Conservation (phyloP, 2,888 invertebrate species). For the Drosophila peninsularis region DNA sequence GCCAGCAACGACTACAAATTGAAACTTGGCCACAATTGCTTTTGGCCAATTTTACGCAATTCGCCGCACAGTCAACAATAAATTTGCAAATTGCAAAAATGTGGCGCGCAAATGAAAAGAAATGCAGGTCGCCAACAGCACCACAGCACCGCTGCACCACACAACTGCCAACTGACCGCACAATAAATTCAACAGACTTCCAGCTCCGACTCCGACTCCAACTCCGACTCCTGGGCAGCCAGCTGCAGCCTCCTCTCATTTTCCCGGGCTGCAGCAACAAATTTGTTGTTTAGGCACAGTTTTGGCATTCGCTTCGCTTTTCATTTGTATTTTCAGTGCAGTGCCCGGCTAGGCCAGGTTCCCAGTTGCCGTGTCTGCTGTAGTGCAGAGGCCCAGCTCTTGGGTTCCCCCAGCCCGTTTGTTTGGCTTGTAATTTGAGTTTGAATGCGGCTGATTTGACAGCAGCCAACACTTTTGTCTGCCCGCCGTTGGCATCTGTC, state of each 20-base stretch:
- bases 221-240: conserved; percentile 13
- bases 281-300: conserved; percentile 66
- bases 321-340: conserved; percentile 44
- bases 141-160: conserved; percentile 6
- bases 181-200: conserved; percentile 70
- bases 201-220: conserved; percentile 28
- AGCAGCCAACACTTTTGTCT: conserved; percentile 71
- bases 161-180: conserved; percentile 40
- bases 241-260: conserved; percentile 39
- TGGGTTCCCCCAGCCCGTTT: conserved; percentile 49
- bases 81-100: conserved; percentile 70
- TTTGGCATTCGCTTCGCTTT: conserved; percentile 60
- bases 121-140: conserved; percentile 69
- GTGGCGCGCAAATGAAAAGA: conserved; percentile 57
- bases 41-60: conserved; percentile 77
- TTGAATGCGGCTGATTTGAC: conserved; percentile 78
- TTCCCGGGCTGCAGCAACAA: conserved; percentile 45
- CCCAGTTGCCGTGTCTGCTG: conserved; percentile 11
- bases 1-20: conserved; percentile 50
- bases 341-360: conserved; percentile 1
- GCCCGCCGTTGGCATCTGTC: conserved; percentile 49
- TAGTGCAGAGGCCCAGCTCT: conserved; percentile 5
- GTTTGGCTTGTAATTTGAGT: conserved; percentile 75
- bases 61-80: conserved; percentile 77
- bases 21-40: conserved; percentile 75